phyloP scores from a whole-genome alignment of 2,888 invertebrate genomes.

The Chironomus tentans region DNA sequence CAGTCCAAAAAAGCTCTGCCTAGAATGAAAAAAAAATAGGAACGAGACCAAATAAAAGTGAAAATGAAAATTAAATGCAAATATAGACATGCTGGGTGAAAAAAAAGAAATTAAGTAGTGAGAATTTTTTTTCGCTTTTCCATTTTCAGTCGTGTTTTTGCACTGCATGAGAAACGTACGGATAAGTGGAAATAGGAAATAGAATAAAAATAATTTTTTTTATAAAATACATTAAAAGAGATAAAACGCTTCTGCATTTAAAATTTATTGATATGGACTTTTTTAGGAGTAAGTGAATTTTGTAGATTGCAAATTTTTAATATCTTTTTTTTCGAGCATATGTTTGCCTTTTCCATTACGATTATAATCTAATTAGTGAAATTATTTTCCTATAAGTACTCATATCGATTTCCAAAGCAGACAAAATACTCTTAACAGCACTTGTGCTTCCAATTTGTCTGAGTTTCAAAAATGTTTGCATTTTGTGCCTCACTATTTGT shows the following conservation, averaged over 20 bases:
- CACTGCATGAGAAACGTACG: neutral
- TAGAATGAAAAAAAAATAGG: neutral
- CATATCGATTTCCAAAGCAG: no score
- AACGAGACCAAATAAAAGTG: neutral
- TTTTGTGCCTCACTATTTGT: no score
- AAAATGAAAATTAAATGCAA: neutral
- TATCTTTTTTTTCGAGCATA: no score
- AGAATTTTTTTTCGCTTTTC: neutral
- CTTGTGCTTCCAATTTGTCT: no score
- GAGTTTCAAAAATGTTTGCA: no score
- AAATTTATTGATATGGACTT: neutral
- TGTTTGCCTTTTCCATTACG: no score
- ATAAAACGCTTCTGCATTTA: no score
- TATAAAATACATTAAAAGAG: neutral
- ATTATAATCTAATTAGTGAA: no score
- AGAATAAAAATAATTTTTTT: neutral
- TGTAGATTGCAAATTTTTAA: no score
- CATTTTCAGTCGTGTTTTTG: neutral
- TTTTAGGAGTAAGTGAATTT: conserved; percentile 7
- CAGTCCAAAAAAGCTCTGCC: neutral
- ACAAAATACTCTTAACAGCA: no score
- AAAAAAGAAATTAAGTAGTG: conserved; percentile 2
- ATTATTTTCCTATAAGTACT: no score
- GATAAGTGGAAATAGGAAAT: neutral
- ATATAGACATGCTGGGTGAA: neutral